Conservation (phyloP, 2,113 vertebrate genomes). For the Heterotis niloticus region DNA sequence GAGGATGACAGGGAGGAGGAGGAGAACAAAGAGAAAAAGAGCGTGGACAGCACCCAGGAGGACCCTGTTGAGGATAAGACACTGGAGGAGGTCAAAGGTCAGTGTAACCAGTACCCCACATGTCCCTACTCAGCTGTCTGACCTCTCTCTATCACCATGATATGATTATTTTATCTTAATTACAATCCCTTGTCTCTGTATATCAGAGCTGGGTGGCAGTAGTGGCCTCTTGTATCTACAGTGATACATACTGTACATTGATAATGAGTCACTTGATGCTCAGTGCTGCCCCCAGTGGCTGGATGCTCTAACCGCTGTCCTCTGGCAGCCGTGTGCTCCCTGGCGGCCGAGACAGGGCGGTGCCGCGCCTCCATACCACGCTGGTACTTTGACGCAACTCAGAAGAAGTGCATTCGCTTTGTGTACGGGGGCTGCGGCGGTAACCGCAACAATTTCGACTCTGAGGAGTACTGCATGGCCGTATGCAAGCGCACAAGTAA, state of each 20-base stretch:
- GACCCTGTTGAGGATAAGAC: background rate
- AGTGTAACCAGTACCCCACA: background rate
- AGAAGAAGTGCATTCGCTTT: conserved; percentile 85
- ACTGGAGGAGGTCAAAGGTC: conserved; percentile 25
- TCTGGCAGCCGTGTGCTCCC: conserved; percentile 93
- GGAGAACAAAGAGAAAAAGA: conserved; percentile 11
- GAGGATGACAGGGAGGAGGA: background rate
- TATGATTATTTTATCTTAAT: too few relatives aligned
- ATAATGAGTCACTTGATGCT: background rate
- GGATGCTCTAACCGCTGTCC: conserved; percentile 26
- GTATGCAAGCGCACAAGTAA: conserved; percentile 70
- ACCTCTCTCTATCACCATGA: background rate
- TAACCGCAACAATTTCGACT: conserved; percentile 99
- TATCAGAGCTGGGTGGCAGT: background rate
- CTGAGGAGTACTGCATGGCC: conserved; percentile 95
- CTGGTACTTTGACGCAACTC: conserved; percentile 88
- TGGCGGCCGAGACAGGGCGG: conserved; percentile 85
- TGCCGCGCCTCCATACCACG: conserved; percentile 89
- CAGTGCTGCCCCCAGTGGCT: conserved; percentile 7
- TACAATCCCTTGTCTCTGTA: background rate
- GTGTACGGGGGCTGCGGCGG: conserved; percentile 97
- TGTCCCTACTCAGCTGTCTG: background rate
- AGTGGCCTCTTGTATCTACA: background rate
- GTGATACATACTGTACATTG: background rate
- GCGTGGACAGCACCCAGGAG: background rate